These are phyloP conservation scores for Tricholauxania praeusta DNA, from an alignment of 2,888 invertebrate genomes.

Conservation along the genomic window DNA sequence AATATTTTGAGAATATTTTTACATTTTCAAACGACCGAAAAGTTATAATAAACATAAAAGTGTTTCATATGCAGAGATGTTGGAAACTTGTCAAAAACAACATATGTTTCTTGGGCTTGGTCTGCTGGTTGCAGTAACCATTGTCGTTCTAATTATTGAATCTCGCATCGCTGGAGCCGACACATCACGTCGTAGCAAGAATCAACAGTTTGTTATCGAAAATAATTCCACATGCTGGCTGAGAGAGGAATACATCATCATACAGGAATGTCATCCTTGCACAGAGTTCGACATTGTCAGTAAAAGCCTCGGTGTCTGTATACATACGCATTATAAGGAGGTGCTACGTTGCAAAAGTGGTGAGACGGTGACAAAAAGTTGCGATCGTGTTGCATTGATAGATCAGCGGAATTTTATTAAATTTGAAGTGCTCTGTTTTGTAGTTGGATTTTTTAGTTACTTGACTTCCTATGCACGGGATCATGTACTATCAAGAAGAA, in stretches of 20 bases:
- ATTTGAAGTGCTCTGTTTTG: constrained; percentile 60
- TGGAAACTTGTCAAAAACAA: constrained; percentile 86
- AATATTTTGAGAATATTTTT: no score
- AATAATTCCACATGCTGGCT: constrained; percentile 85
- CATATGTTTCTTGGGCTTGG: constrained; percentile 86
- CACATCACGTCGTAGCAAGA: constrained; percentile 48
- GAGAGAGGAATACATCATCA: constrained; percentile 77
- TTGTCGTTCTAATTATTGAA: constrained; percentile 85
- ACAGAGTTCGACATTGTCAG: constrained; percentile 87
- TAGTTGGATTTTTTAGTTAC: constrained; percentile 58
- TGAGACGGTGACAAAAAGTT: constrained; percentile 85
- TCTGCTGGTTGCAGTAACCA: constrained; percentile 81
- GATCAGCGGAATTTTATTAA: constrained; percentile 81
- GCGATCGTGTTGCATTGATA: constrained; percentile 85
- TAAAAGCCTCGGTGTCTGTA: constrained; percentile 84
- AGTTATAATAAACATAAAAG: no score
- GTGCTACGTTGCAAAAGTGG: constrained; percentile 84
- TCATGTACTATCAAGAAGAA: constrained; percentile 57
- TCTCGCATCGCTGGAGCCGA: constrained; percentile 70
- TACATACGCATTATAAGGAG: constrained; percentile 87
- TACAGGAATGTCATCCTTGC: constrained; percentile 86
- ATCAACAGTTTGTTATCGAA: constrained; percentile 75
- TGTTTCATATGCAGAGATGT: constrained; percentile 70
- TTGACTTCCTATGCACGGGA: constrained; percentile 62
- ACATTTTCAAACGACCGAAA: no score